Percentiles rank a stretch among this genome's conserved stretches.
Conservation (phyloP, 1,140 invertebrate genomes). For the Campodea augens region DNA sequence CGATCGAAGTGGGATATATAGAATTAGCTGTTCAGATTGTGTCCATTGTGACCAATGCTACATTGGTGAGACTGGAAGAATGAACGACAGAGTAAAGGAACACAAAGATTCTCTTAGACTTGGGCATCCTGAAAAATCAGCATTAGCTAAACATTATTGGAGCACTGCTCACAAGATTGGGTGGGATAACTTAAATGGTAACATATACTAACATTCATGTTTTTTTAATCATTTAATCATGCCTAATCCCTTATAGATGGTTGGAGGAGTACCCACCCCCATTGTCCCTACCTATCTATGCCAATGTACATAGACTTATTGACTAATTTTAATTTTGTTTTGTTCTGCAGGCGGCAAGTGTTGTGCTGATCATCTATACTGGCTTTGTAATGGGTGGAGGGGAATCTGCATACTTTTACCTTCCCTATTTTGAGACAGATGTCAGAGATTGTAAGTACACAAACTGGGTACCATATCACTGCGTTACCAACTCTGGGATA, state of each 20-base stretch:
- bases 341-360: conserved; percentile 36
- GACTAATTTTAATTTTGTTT: conserved; percentile 1
- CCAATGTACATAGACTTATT: conserved; percentile 2
- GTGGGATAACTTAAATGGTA: neutral
- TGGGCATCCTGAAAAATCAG: no score
- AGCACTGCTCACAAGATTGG: neutral
- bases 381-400: conserved; percentile 57
- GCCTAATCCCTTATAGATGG: neutral
- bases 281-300: conserved; percentile 1
- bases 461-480: no score
- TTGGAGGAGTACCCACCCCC: neutral
- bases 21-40: no score
- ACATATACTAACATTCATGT: neutral
- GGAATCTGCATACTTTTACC: conserved; percentile 67
- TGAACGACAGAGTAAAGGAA: no score
- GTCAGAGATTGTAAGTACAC: conserved; percentile 45
- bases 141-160: no score
- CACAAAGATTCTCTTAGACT: no score
- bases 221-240: neutral
- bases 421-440: conserved; percentile 71
- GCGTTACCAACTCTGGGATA: no score
- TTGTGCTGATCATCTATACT: conserved; percentile 51
- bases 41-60: no score
- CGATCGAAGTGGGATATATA: no score
- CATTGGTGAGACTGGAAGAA: no score